phyloP scores from a whole-genome alignment of 2,888 invertebrate genomes.

The Drosophila algonquin region DNA sequence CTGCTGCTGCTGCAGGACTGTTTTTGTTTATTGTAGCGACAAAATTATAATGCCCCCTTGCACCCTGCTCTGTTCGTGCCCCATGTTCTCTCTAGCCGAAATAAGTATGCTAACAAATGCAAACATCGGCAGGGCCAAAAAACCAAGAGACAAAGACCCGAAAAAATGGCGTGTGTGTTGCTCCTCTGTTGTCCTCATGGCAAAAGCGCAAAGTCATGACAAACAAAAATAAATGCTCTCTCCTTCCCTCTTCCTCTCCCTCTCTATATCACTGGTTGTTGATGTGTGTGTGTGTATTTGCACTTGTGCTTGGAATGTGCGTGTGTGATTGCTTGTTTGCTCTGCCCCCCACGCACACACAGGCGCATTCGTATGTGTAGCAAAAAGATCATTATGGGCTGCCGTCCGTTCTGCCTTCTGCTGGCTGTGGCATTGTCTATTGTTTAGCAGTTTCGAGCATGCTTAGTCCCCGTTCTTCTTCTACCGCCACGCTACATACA shows the following conservation, averaged over 20 bases:
- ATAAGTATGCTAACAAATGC: slow-evolving; percentile 48
- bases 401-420: background rate
- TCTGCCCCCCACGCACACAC: slow-evolving; percentile 2
- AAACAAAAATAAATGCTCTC: slow-evolving; percentile 47
- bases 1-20: background rate
- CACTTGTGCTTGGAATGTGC: slow-evolving; percentile 18
- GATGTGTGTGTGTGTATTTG: slow-evolving; percentile 25
- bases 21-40: slow-evolving; percentile 22
- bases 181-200: slow-evolving; percentile 18
- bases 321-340: slow-evolving; percentile 50
- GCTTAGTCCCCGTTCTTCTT: slow-evolving; percentile 56
- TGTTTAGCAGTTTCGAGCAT: slow-evolving; percentile 68
- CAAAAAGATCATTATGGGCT: slow-evolving; percentile 66
- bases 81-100: slow-evolving; percentile 5
- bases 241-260: background rate
- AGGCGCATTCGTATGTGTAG: slow-evolving; percentile 30
- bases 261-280: background rate
- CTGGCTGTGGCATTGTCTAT: slow-evolving; percentile 51
- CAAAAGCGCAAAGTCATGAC: slow-evolving; percentile 72
- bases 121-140: slow-evolving; percentile 23
- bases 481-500: slow-evolving; percentile 23
- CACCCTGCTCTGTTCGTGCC: background rate
- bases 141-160: slow-evolving; percentile 30
- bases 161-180: slow-evolving; percentile 39
- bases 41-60: slow-evolving; percentile 52